phyloP scores from a whole-genome alignment of 2,888 invertebrate species.

The Gari tellinella region DNA sequence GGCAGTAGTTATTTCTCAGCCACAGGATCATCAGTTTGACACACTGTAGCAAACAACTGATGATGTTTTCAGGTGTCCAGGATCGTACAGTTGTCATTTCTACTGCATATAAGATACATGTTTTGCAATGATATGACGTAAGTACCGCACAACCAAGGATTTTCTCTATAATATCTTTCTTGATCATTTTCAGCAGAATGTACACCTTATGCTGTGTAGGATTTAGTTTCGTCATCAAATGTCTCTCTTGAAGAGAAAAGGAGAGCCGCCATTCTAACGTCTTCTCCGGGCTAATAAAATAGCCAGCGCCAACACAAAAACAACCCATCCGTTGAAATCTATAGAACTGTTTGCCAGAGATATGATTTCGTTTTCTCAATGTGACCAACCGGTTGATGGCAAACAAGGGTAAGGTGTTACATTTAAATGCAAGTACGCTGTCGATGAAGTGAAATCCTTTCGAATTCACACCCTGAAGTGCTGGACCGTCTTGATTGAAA shows the following conservation, averaged over 20 bases:
- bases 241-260: slow-evolving; percentile 16
- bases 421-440: not conserved
- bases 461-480: not conserved
- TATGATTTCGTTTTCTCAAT: no score
- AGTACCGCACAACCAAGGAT: not conserved
- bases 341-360: not conserved
- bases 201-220: slow-evolving; percentile 20
- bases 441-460: not conserved
- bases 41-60: not conserved
- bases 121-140: slow-evolving; percentile 15
- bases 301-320: slow-evolving; percentile 10
- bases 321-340: not conserved
- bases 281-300: not conserved
- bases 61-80: slow-evolving; percentile 5
- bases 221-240: slow-evolving; percentile 27
- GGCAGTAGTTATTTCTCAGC: not conserved
- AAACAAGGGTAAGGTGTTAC: not conserved
- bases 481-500: not conserved
- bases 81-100: not conserved
- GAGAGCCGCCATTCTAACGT: slow-evolving; percentile 26
- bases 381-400: not conserved
- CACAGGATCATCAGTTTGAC: not conserved
- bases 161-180: slow-evolving; percentile 8
- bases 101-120: slow-evolving; percentile 1
- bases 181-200: slow-evolving; percentile 27